These are phyloP conservation scores for Oenanthe melanoleuca DNA, from an alignment of 2,113 vertebrate species.

Conservation along the genomic window DNA sequence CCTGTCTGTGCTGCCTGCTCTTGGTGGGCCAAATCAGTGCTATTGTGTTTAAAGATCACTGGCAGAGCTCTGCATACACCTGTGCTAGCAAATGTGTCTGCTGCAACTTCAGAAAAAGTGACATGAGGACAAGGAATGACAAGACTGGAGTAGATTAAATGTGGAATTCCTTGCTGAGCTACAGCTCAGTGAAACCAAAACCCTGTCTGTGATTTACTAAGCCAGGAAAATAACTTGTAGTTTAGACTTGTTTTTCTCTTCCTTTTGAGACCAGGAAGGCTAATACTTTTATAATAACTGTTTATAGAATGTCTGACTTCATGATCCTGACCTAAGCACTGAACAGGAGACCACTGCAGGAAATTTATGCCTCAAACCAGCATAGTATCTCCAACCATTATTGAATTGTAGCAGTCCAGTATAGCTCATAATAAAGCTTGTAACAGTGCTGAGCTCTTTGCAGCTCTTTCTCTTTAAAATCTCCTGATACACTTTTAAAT, in stretches of 20 bases:
- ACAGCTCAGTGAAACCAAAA: neutral
- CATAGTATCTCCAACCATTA: slow-evolving; percentile 36
- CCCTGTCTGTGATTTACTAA: slow-evolving; percentile 38
- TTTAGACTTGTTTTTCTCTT: slow-evolving; percentile 28
- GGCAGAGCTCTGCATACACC: neutral
- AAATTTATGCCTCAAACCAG: slow-evolving; percentile 59
- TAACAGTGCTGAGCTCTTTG: slow-evolving; percentile 22
- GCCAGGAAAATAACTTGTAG: slow-evolving; percentile 19
- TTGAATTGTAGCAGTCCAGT: slow-evolving; percentile 47
- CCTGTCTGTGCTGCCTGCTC: neutral
- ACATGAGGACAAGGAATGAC: neutral
- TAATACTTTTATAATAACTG: slow-evolving; percentile 53
- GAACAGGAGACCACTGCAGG: slow-evolving; percentile 19
- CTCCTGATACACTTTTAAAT: slow-evolving; percentile 50
- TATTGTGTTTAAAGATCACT: neutral
- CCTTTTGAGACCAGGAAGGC: neutral
- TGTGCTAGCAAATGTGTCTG: neutral
- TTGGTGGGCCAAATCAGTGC: neutral
- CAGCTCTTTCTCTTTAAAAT: slow-evolving; percentile 45
- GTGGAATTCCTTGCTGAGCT: slow-evolving; percentile 1
- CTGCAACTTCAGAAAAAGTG: neutral
- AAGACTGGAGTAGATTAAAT: neutral
- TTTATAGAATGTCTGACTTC: slow-evolving; percentile 53
- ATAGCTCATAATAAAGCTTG: slow-evolving; percentile 51
- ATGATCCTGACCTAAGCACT: slow-evolving; percentile 50